phyloP scores from a whole-genome alignment of 2,797 vertebrate genomes.

The Galagoides demidoff region DNA sequence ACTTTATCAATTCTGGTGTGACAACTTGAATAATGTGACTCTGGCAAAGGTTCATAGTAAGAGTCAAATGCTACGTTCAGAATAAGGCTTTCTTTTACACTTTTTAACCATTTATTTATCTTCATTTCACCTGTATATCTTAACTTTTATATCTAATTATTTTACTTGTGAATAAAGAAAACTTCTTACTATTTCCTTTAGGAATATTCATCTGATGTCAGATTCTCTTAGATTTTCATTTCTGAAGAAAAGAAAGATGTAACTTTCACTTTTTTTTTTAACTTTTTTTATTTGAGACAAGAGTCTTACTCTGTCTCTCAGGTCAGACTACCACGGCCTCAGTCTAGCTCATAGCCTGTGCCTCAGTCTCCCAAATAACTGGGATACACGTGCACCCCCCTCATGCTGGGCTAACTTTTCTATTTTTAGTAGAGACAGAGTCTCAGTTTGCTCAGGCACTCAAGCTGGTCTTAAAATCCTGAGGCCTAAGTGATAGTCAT shows the following conservation, averaged over 20 bases:
- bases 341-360: no score
- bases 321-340: no score
- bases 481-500: no score
- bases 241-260: background rate
- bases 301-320: no score
- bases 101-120: background rate
- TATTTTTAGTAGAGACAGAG: no score
- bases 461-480: no score
- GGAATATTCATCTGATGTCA: background rate
- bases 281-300: no score
- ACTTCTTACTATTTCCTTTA: background rate
- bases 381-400: no score
- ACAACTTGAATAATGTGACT: background rate
- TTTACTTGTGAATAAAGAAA: background rate
- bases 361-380: no score
- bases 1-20: background rate
- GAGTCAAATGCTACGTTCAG: background rate
- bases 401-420: no score
- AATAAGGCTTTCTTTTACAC: background rate
- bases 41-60: background rate
- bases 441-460: no score
- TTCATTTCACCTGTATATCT: background rate
- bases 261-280: background rate
- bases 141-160: background rate
- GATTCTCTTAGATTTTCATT: background rate